These are phyloP conservation scores for Prorops nasuta DNA, from an alignment of 1,140 invertebrate genomes.

Conservation along the genomic window DNA sequence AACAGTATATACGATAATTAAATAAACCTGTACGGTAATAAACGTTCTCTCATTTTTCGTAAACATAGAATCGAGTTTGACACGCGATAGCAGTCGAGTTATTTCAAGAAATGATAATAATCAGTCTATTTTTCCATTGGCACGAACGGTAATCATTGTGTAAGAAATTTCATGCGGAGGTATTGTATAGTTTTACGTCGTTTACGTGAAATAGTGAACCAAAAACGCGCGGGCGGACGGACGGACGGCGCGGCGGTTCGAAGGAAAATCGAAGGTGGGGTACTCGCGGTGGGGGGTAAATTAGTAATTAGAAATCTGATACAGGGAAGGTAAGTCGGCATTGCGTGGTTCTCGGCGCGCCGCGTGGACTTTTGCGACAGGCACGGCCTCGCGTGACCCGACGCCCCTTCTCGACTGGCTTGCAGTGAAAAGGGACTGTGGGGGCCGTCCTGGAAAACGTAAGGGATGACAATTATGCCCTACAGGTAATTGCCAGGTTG, in stretches of 20 bases:
- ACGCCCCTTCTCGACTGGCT: slow-evolving; percentile 28
- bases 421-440: slow-evolving; percentile 4
- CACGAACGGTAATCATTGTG: no score
- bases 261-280: background rate
- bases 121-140: no score
- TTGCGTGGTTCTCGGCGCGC: slow-evolving; percentile 50
- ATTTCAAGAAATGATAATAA: no score
- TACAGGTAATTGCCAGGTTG: slow-evolving; percentile 51
- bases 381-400: slow-evolving; percentile 55
- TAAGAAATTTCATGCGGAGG: no score
- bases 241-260: background rate
- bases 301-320: slow-evolving; percentile 58
- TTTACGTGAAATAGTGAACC: no score
- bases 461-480: slow-evolving; percentile 56
- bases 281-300: slow-evolving; percentile 31
- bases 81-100: no score
- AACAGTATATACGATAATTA: no score
- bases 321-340: slow-evolving; percentile 43
- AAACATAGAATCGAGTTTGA: no score
- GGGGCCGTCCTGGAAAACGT: slow-evolving; percentile 40
- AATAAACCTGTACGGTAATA: no score
- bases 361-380: slow-evolving; percentile 56
- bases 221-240: no score
- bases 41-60: no score
- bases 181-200: no score